These are phyloP conservation scores for Dynastes hyllus DNA, from an alignment of 2,888 invertebrate species.

Conservation along the genomic window DNA sequence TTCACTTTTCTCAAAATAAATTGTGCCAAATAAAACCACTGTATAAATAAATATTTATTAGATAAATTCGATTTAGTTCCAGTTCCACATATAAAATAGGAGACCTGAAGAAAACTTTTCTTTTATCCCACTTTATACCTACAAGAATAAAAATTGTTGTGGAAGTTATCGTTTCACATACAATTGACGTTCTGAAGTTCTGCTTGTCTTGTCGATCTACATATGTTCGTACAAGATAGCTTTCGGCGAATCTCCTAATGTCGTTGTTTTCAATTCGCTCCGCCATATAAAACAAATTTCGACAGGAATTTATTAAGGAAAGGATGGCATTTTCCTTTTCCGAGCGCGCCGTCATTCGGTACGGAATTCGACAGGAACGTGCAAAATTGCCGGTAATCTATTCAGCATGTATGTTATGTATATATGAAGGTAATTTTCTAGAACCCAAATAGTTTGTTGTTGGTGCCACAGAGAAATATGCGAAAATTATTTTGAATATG, in stretches of 20 bases:
- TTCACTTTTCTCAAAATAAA: background rate
- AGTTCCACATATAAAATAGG: background rate
- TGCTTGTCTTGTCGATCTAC: constrained; percentile 6
- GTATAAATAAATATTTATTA: no score
- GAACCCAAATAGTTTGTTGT: constrained; percentile 20
- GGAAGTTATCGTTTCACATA: constrained; percentile 3
- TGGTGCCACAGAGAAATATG: background rate
- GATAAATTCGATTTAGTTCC: background rate
- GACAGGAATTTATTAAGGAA: constrained; percentile 56
- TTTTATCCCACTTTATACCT: background rate
- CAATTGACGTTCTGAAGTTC: constrained; percentile 7
- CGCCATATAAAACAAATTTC: constrained; percentile 53
- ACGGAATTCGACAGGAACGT: constrained; percentile 33
- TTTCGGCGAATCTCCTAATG: constrained; percentile 46
- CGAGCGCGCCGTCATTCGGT: constrained; percentile 11
- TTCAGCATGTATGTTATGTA: constrained; percentile 32
- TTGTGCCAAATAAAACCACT: no score
- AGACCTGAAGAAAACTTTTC: background rate
- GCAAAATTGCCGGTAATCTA: constrained; percentile 43
- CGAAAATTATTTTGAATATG: constrained; percentile 19
- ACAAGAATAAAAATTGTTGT: constrained; percentile 7
- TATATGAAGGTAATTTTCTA: constrained; percentile 38
- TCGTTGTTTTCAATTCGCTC: constrained; percentile 50
- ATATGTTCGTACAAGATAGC: constrained; percentile 41
- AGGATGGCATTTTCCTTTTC: constrained; percentile 53